Conservation (phyloP, 1,140 invertebrate species). For the Papilio helenus region DNA sequence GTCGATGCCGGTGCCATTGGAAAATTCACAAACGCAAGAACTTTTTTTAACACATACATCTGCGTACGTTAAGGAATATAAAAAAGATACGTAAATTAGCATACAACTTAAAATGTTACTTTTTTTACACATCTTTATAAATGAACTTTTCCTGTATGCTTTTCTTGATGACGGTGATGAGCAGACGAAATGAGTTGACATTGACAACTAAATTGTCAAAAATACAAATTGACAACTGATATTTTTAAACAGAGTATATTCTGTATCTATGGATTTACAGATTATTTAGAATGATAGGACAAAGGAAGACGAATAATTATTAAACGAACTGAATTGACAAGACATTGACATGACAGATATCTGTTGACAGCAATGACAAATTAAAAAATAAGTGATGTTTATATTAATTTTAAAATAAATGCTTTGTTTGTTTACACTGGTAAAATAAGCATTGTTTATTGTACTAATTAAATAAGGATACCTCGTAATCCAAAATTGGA, state of each 20-base stretch:
- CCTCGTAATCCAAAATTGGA: background rate
- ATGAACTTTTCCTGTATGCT: constrained; percentile 16
- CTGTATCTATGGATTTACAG: background rate
- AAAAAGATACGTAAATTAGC: constrained; percentile 43
- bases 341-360: background rate
- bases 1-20: constrained; percentile 80
- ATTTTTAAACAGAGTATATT: background rate
- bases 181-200: background rate
- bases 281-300: background rate
- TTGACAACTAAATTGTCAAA: too few species aligned
- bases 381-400: too few species aligned
- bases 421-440: background rate
- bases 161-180: background rate
- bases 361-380: too few species aligned
- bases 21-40: constrained; percentile 72
- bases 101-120: constrained; percentile 11
- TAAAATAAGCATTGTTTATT: background rate
- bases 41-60: constrained; percentile 72
- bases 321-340: background rate
- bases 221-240: too few species aligned
- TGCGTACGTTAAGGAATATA: constrained; percentile 45
- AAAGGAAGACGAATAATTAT: background rate
- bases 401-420: background rate
- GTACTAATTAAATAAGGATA: background rate
- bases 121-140: constrained; percentile 40